A percentile compares a stretch with the other conserved stretches of the same genome.
phyloP scores from a whole-genome alignment of 1,140 invertebrate genomes.

The Globodera rostochiensis region DNA sequence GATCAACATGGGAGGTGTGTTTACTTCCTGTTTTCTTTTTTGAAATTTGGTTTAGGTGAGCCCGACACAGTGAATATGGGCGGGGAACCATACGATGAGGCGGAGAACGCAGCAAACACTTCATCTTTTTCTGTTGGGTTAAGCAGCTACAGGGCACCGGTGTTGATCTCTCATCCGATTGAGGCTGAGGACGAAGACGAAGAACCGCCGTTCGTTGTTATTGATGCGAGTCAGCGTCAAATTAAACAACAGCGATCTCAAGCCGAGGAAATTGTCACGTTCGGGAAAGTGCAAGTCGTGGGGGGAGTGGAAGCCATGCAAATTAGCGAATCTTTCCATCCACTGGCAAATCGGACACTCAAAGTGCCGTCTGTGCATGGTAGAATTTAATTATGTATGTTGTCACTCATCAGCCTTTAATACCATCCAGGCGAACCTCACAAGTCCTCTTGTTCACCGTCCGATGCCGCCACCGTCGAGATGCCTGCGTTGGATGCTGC shows the following conservation, averaged over 20 bases:
- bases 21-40: background rate
- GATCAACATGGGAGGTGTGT: slow-evolving; percentile 47
- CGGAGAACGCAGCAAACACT: background rate
- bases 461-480: slow-evolving; percentile 22
- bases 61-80: slow-evolving; percentile 51
- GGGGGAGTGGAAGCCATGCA: background rate
- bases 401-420: background rate
- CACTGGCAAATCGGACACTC: background rate
- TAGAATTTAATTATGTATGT: background rate
- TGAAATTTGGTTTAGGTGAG: slow-evolving; percentile 19
- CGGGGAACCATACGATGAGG: slow-evolving; percentile 40
- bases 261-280: background rate
- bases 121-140: slow-evolving; percentile 15
- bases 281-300: background rate
- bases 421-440: background rate
- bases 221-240: background rate
- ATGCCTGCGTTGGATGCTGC: slow-evolving; percentile 30
- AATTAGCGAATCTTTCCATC: background rate
- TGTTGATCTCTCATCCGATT: slow-evolving; percentile 21
- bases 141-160: slow-evolving; percentile 27
- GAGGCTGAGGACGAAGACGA: slow-evolving; percentile 35
- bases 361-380: background rate
- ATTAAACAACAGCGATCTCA: slow-evolving; percentile 1
- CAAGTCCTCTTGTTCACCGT: slow-evolving; percentile 18
- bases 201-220: slow-evolving; percentile 23